Conservation (phyloP, 2,888 invertebrate species). For the Tineola bisselliella region DNA sequence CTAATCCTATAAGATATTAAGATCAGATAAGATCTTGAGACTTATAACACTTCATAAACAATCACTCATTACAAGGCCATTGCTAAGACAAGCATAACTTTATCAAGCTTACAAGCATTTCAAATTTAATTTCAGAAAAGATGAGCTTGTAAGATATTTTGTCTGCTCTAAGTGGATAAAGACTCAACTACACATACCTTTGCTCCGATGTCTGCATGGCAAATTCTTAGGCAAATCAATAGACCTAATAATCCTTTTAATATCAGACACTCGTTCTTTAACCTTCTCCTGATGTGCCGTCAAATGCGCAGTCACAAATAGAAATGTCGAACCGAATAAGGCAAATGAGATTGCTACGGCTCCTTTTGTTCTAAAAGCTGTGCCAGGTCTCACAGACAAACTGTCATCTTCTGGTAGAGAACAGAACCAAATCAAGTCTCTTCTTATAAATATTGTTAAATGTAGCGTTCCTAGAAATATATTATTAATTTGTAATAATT, state of each 20-base stretch:
- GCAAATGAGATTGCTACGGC: constrained; percentile 93
- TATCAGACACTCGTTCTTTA: constrained; percentile 85
- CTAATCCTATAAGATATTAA: no score
- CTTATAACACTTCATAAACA: no score
- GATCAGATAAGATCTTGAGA: no score
- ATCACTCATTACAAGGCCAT: no score
- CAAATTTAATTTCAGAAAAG: no score
- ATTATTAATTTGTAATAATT: neutral
- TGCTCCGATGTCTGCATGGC: constrained; percentile 78
- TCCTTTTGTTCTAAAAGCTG: constrained; percentile 93
- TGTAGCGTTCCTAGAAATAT: constrained; percentile 78
- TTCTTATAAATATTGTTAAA: constrained; percentile 84
- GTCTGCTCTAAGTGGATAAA: no score
- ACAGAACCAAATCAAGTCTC: constrained; percentile 96
- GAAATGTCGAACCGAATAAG: constrained; percentile 93
- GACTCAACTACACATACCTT: constrained; percentile 56
- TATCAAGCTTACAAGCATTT: no score
- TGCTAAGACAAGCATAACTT: no score
- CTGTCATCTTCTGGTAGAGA: constrained; percentile 90
- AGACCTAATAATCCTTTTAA: constrained; percentile 82
- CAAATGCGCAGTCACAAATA: constrained; percentile 95
- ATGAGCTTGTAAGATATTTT: no score
- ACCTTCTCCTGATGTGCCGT: constrained; percentile 92
- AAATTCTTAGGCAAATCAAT: constrained; percentile 85
- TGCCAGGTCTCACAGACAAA: constrained; percentile 88